A percentile compares a stretch with the other conserved stretches of the same genome.
Evolutionary conservation across 2,113 vertebrate genomes (phyloP).

Genomic region (Phoenicopterus ruber): DNA sequence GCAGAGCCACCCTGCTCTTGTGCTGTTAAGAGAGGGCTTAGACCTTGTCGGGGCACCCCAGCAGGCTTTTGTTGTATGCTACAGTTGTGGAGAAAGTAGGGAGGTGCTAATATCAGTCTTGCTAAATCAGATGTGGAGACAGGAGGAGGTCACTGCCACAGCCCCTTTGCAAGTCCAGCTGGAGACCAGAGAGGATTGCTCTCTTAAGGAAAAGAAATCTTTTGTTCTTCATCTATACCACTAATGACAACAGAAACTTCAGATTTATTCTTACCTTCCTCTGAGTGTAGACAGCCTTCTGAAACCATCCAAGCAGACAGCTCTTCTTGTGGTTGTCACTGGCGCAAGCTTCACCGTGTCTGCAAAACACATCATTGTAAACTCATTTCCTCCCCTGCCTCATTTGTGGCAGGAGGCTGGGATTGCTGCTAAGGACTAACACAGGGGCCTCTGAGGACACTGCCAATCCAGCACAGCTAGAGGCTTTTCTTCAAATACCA

Average conservation of each 20-base stretch:
- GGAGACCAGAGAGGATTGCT: not conserved
- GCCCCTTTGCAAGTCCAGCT: not conserved
- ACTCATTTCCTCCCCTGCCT: not conserved
- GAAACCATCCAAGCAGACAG: not conserved
- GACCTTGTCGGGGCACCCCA: not conserved
- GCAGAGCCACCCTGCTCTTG: not conserved
- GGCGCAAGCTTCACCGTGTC: rapidly evolving
- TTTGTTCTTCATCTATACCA: not conserved
- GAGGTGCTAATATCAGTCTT: not conserved
- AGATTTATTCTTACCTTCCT: not conserved
- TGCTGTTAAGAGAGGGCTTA: not conserved
- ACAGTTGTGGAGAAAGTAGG: not conserved
- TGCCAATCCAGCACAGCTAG: not conserved
- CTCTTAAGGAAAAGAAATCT: not conserved
- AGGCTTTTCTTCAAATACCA: not conserved
- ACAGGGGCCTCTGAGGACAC: not conserved
- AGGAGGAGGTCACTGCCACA: not conserved
- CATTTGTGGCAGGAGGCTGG: not conserved
- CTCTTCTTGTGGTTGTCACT: not conserved
- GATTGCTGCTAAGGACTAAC: not conserved
- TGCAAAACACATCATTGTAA: not conserved
- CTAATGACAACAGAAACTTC: not conserved
- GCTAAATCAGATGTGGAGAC: not conserved
- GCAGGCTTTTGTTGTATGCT: not conserved
- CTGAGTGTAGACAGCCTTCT: not conserved